Conservation (phyloP, 2,888 invertebrate genomes). For the Eurytoma californica region DNA sequence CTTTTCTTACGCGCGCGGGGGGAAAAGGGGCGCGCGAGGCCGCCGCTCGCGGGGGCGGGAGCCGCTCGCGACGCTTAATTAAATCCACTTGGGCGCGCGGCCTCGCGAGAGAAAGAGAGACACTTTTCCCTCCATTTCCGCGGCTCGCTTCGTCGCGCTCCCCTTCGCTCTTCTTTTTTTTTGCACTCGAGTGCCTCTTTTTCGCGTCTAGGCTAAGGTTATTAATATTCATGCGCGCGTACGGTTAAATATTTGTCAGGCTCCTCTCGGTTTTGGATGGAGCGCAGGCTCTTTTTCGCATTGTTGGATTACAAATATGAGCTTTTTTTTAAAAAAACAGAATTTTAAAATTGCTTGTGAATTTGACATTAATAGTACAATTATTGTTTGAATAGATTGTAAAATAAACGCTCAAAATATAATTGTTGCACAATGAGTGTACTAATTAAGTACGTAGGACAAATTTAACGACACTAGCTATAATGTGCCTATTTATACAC, state of each 20-base stretch:
- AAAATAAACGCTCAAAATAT: too few species aligned
- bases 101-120: background rate
- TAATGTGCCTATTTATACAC: too few species aligned
- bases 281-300: too few species aligned
- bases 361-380: too few species aligned
- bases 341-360: too few species aligned
- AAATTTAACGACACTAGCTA: too few species aligned
- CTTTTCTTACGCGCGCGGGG: background rate
- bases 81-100: background rate
- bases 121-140: background rate
- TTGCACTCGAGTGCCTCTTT: background rate
- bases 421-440: too few species aligned
- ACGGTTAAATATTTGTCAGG: slow-evolving; percentile 4
- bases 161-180: background rate
- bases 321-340: too few species aligned
- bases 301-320: background rate
- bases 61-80: background rate
- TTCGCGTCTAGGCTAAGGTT: background rate
- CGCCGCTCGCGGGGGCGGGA: background rate
- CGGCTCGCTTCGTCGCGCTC: background rate
- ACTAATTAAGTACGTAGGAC: too few species aligned
- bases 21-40: background rate
- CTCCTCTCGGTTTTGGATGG: too few species aligned
- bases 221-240: slow-evolving; percentile 4
- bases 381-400: too few species aligned